Evolutionary conservation across 30 jellyfish, hydroid and myxozoan genomes (phyloP).

Genomic region (Phacellophora camtschatica): DNA sequence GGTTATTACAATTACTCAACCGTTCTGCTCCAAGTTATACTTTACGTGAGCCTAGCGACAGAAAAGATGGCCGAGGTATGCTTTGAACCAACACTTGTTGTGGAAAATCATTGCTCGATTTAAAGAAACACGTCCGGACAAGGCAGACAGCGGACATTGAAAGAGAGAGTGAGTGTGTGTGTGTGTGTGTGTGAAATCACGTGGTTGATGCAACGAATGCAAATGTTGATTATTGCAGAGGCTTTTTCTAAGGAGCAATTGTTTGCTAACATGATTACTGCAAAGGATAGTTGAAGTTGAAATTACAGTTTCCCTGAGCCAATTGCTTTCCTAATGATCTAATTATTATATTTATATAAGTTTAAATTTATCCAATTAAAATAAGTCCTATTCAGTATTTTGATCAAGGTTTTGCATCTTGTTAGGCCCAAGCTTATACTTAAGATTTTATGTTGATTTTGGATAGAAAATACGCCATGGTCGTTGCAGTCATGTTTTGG

Average conservation of each 20-base stretch:
- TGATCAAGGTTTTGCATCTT: constrained; percentile 22
- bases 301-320: constrained; percentile 41
- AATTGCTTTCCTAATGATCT: constrained; percentile 43
- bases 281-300: constrained; percentile 22
- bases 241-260: constrained; percentile 15
- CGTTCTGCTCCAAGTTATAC: too few species aligned
- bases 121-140: too few species aligned
- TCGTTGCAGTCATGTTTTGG: too few species aligned
- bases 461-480: neutral
- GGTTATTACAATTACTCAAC: too few species aligned
- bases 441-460: neutral
- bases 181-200: too few species aligned
- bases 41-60: too few species aligned
- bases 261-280: constrained; percentile 3
- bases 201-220: neutral
- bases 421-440: constrained; percentile 15
- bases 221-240: neutral
- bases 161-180: too few species aligned
- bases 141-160: too few species aligned
- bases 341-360: constrained; percentile 11
- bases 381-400: constrained; percentile 11
- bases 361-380: constrained; percentile 44
- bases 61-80: too few species aligned
- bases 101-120: too few species aligned
- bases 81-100: too few species aligned